These are phyloP conservation scores for Gorsachius goisagi DNA, from an alignment of 2,113 vertebrate species.

Conservation along the genomic window DNA sequence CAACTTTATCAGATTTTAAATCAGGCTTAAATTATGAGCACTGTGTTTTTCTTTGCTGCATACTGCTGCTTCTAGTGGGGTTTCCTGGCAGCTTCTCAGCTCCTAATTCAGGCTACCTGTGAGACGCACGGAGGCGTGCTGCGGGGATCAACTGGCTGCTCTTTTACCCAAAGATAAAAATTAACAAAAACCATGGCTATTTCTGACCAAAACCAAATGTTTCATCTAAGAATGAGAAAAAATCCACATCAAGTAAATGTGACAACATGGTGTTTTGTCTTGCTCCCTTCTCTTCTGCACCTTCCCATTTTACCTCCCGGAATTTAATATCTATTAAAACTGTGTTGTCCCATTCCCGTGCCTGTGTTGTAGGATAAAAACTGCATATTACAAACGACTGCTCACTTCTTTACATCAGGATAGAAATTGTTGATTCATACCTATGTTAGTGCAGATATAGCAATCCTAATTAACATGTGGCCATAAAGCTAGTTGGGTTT, in stretches of 20 bases:
- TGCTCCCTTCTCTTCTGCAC: not conserved
- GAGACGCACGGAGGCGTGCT: not conserved
- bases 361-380: not conserved
- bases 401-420: not conserved
- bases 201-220: not conserved
- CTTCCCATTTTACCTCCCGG: not conserved
- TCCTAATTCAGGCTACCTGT: not conserved
- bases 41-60: not conserved
- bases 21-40: not conserved
- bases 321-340: not conserved
- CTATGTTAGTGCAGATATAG: not conserved
- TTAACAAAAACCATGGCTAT: not conserved
- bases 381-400: not conserved
- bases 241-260: not conserved
- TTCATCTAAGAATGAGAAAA: not conserved
- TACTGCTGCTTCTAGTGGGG: not conserved
- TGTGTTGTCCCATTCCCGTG: not conserved
- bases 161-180: not conserved
- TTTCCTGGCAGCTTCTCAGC: slow-evolving; percentile 6
- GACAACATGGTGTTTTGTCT: not conserved
- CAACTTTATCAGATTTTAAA: not conserved
- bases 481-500: not conserved
- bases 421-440: not conserved
- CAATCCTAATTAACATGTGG: not conserved
- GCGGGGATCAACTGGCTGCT: not conserved